Base-by-base conservation (phyloP, 2,797 vertebrate genomes). In the Rhadinocentrus ornatus region DNA sequence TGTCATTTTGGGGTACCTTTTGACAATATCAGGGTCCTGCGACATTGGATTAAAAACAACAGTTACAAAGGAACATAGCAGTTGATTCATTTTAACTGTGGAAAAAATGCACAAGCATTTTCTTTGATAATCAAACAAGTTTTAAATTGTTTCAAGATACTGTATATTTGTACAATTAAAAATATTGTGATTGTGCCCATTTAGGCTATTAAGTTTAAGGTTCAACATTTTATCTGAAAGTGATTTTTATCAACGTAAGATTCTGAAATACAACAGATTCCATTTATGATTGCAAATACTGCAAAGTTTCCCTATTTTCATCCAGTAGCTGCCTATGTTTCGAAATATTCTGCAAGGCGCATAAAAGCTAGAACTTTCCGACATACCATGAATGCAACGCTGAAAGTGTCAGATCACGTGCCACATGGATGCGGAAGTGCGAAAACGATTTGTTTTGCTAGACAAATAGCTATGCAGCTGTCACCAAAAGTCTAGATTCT, bases 391-490 rank as follows among this genome's bases (percentile, higher is more conserved):
- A 91, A 89, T 1, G 78, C 75, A 70, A 24, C 88, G 27, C 26
- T 1, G 1, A 0, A n/a, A 6, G 3, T 1, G 3, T 10, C 7
- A 9, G 32, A 69, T 92, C 88, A 92, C 85, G 65, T 90, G 90
- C 55, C 66, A 24, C 29, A 0, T 0, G 0, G 31, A 80, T 62
- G 64, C 89, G 89, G 91, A 92, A 92, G 85, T 83, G 3, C 13
- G 2, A 6, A 29, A 15, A 2, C 13, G 76, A 22, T 48, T 79
- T 88, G 82, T 85, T 88, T 81, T 74, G 72, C 75, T 80, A 67
- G 70, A 31, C n/a, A 22, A 65, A 62, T 59, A 59, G 62, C 66
- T 29, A 12, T 1, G 8, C 26, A 37, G 62, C 50, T 64, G 55
- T 31, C 15, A 29, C 13, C 6, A 13, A 56, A 10, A 72, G 26